Evolutionary conservation across 2,888 invertebrate genomes (phyloP), one percentile per base, ranked within the genome.

Genomic region (Leucoma salicis): DNA sequence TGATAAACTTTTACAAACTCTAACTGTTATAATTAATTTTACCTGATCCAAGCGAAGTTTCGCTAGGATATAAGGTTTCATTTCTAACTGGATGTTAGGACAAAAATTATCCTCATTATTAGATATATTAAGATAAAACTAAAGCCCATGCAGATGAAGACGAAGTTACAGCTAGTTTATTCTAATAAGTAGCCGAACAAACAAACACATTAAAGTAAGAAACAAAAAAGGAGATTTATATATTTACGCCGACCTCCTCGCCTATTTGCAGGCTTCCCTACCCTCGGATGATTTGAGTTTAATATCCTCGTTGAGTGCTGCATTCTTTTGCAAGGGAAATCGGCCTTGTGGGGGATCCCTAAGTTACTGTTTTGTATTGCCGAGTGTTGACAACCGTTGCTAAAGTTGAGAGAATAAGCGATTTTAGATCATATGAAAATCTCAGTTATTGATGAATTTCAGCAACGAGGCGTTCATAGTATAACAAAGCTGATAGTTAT

Each of bases 241-340:
- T 3, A 3, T 21, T 21, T 3, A 21, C 6, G 10, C 2, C 25
- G 16, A 33, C 38, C 67, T 64, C 66, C 36, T 44, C 16, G 45
- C 14, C 66, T 52, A 63, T 41, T 48, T 62, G 61, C 64, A 60
- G 57, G 46, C 53, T 42, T 50, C 60, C 63, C 57, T 69, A 41
- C 65, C 65, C 58, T 52, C 55, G 48, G 50, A 78, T 85, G 84
- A 86, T 86, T 82, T 78, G 83, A 85, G 83, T 86, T 84, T 85
- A 86, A 86, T 86, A 86, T 82, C 86, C 77, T 72, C 73, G 69
- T 71, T 69, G 79, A 85, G 82, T 82, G 77, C 59, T 60, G 78
- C 85, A 78, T 84, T 85, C 83, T 82, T 80, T 74, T 61, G 66
- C 63, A 66, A 70, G 54, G 79, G 81, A 79, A 76, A 76, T 69